These are phyloP conservation scores for Paguma larvata DNA, from an alignment of 2,797 vertebrate species.

Conservation along the genomic window DNA sequence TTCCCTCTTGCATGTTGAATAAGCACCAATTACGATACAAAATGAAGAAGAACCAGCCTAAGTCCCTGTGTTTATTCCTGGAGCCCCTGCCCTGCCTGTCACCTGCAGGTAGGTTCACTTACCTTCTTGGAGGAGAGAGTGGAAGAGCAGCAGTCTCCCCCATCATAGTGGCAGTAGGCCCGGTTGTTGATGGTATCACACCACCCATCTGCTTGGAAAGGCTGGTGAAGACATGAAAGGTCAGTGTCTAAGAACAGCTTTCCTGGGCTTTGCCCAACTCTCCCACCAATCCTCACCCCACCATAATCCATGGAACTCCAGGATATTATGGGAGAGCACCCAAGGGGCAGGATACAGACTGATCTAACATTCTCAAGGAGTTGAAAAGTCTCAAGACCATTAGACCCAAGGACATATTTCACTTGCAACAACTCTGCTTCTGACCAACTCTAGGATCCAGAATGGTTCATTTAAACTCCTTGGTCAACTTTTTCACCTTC, in stretches of 20 bases:
- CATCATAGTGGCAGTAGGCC: constrained; percentile 97
- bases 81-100: fast-evolving
- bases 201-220: constrained; percentile 98
- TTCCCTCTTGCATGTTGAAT: not conserved
- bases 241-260: not conserved
- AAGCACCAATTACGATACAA: not conserved
- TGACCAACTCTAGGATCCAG: not conserved
- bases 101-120: constrained; percentile 50
- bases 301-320: not conserved
- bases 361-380: not conserved
- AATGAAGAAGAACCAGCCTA: not conserved
- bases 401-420: not conserved
- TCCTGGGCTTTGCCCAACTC: fast-evolving
- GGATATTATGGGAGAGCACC: not conserved
- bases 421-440: not conserved
- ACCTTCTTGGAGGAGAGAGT: constrained; percentile 98
- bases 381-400: not conserved
- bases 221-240: constrained; percentile 87
- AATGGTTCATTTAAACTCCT: not conserved
- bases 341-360: not conserved
- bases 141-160: constrained; percentile 98
- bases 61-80: too few species aligned
- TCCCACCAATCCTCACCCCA: not conserved
- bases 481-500: not conserved
- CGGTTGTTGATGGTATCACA: constrained; percentile 99